These are phyloP conservation scores for Polypedilum pembai DNA, from an alignment of 1,140 invertebrate genomes.

Conservation along the genomic window DNA sequence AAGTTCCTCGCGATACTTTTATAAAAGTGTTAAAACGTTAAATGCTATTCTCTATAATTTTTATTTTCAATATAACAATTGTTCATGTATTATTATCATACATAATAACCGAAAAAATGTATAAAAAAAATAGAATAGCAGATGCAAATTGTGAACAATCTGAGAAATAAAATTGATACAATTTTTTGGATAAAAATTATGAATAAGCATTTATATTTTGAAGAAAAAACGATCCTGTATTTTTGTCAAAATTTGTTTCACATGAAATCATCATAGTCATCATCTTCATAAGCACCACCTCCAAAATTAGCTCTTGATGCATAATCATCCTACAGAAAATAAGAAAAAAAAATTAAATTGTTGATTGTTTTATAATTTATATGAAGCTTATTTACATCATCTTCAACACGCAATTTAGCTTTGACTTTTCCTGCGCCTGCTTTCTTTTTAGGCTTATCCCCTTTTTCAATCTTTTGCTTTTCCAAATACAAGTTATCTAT, in stretches of 20 bases:
- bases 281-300: constrained; percentile 45
- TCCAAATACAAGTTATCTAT: constrained; percentile 72
- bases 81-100: no score
- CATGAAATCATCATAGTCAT: constrained; percentile 62
- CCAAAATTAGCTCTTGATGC: constrained; percentile 46
- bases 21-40: constrained; percentile 82
- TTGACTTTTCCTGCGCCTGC: constrained; percentile 69
- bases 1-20: constrained; percentile 87
- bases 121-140: neutral
- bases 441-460: constrained; percentile 60
- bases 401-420: constrained; percentile 67
- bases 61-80: neutral
- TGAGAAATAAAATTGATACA: neutral
- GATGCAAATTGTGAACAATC: neutral
- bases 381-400: constrained; percentile 45
- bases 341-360: constrained; percentile 30
- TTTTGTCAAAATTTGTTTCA: constrained; percentile 39
- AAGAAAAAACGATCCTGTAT: neutral
- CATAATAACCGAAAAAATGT: neutral
- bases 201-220: neutral
- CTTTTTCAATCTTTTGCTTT: constrained; percentile 73
- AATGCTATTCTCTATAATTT: neutral
- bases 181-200: neutral
- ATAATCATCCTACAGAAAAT: constrained; percentile 44
- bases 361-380: constrained; percentile 29